Percentiles rank a stretch among this genome's conserved stretches.
Conservation (phyloP, 2,888 invertebrate genomes). For the Eristalis arbustorum region DNA sequence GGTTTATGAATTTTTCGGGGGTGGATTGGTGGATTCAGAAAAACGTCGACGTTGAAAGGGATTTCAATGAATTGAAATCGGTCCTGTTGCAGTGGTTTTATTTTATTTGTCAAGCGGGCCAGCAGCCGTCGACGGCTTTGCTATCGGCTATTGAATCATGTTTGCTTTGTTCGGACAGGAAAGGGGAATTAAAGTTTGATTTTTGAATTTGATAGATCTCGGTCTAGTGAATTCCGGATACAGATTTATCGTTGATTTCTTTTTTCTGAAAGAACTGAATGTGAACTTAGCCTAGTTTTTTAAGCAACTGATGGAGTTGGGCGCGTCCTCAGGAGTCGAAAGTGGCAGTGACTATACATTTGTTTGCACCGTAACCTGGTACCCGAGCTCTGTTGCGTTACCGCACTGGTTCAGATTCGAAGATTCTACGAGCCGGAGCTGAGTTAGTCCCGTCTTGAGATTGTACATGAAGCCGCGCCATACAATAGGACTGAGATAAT, state of each 20-base stretch:
- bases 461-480: too few relatives aligned
- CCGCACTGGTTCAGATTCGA: too few relatives aligned
- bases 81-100: slow-evolving; percentile 38
- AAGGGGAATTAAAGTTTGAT: background rate
- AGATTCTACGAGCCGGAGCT: too few relatives aligned
- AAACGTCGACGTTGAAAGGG: slow-evolving; percentile 9
- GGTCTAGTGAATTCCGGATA: background rate
- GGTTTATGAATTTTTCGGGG: slow-evolving; percentile 31
- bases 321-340: too few relatives aligned
- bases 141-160: slow-evolving; percentile 35
- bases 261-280: too few relatives aligned
- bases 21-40: slow-evolving; percentile 7
- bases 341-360: too few relatives aligned
- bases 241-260: background rate
- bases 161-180: slow-evolving; percentile 15
- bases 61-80: slow-evolving; percentile 20
- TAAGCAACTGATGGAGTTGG: too few relatives aligned
- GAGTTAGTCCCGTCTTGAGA: too few relatives aligned
- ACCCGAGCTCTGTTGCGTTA: too few relatives aligned
- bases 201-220: background rate
- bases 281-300: too few relatives aligned
- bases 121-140: slow-evolving; percentile 25
- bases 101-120: slow-evolving; percentile 42
- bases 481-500: too few relatives aligned
- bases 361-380: too few relatives aligned